phyloP scores from a whole-genome alignment of 2,888 invertebrate genomes.

The Arge pagana region DNA sequence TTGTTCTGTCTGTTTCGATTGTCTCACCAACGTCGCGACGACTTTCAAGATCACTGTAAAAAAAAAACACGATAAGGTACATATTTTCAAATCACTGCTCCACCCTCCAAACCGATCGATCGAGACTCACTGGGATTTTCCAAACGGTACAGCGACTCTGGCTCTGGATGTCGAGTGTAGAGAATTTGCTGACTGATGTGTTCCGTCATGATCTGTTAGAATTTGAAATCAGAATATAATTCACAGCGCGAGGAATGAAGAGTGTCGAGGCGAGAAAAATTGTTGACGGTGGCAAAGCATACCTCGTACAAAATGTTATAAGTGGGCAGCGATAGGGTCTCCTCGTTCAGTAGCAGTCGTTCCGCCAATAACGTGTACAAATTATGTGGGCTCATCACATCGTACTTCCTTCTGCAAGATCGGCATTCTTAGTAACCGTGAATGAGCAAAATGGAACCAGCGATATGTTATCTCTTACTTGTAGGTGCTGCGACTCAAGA shows the following conservation, averaged over 20 bases:
- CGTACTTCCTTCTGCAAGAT: slow-evolving; percentile 87
- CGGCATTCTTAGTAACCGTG: slow-evolving; percentile 25
- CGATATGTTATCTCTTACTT: slow-evolving; percentile 69
- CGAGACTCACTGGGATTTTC: slow-evolving; percentile 90
- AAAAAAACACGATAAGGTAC: background rate
- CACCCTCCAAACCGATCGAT: background rate
- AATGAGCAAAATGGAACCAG: background rate
- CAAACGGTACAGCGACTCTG: slow-evolving; percentile 90
- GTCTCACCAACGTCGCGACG: slow-evolving; percentile 93
- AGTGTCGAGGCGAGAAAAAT: background rate
- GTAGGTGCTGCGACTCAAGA: slow-evolving; percentile 96
- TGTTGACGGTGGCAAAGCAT: slow-evolving; percentile 12
- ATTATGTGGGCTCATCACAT: slow-evolving; percentile 98
- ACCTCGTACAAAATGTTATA: slow-evolving; percentile 98
- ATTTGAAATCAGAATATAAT: slow-evolving; percentile 15
- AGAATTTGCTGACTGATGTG: slow-evolving; percentile 94
- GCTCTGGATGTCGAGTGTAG: slow-evolving; percentile 92
- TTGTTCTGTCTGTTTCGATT: slow-evolving; percentile 93
- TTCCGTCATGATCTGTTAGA: slow-evolving; percentile 84
- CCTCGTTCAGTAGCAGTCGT: slow-evolving; percentile 85
- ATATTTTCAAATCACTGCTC: background rate
- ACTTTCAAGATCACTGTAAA: slow-evolving; percentile 95
- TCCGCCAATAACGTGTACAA: slow-evolving; percentile 95
- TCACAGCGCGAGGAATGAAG: background rate
- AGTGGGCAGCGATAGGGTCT: slow-evolving; percentile 88